A percentile compares a stretch with the other conserved stretches of the same genome.
These are phyloP conservation scores for Amphipoea lucens DNA, from an alignment of 2,888 invertebrate species.

Conservation along the genomic window DNA sequence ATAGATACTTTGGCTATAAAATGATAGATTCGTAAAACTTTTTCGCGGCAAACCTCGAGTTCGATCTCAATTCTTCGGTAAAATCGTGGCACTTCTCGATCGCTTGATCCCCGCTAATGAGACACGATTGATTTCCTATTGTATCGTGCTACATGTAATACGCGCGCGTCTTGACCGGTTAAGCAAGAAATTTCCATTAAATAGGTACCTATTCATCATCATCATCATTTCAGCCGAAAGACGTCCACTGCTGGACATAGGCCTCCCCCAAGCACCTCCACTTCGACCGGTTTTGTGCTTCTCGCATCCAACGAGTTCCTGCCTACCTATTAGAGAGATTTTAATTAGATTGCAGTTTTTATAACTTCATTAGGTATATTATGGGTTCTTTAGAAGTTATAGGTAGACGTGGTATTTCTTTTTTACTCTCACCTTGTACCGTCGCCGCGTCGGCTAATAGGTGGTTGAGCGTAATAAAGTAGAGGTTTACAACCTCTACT, in stretches of 20 bases:
- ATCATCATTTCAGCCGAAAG: too few species aligned
- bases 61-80: not conserved
- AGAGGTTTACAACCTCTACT: not conserved
- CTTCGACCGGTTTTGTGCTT: too few species aligned
- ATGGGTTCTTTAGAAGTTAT: not conserved
- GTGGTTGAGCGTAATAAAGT: not conserved
- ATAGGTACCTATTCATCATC: too few species aligned
- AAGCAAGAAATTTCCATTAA: slow-evolving; percentile 10
- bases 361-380: slow-evolving; percentile 17
- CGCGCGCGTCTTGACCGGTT: too few species aligned
- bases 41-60: not conserved
- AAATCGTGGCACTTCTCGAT: slow-evolving; percentile 15
- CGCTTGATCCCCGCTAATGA: too few species aligned
- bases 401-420: not conserved
- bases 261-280: too few species aligned
- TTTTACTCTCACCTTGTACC: not conserved
- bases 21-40: not conserved
- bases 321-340: not conserved
- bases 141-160: too few species aligned
- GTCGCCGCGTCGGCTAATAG: not conserved
- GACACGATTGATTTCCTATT: too few species aligned
- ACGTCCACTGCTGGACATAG: too few species aligned
- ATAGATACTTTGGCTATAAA: slow-evolving; percentile 6
- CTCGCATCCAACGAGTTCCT: too few species aligned
- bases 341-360: slow-evolving; percentile 21